These are phyloP conservation scores for Acanthacorydalis orientalis DNA, from an alignment of 2,888 invertebrate genomes.

Conservation along the genomic window DNA sequence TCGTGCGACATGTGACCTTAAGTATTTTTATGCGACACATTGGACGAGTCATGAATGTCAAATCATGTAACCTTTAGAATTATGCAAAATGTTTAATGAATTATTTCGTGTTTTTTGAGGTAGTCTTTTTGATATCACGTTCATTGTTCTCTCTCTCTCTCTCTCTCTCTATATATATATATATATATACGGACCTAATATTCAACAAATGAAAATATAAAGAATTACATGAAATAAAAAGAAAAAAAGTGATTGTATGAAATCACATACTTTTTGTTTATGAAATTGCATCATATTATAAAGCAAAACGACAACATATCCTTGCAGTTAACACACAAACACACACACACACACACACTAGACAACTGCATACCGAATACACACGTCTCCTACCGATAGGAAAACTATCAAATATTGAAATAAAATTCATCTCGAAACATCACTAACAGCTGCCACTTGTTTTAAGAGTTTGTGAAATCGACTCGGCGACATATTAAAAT, in stretches of 20 bases:
- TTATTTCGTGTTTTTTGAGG: too few relatives aligned
- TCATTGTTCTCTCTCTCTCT: too few relatives aligned
- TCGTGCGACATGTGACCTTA: background rate
- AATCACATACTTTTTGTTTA: too few relatives aligned
- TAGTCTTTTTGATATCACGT: too few relatives aligned
- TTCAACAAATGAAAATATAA: too few relatives aligned
- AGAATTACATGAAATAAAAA: too few relatives aligned
- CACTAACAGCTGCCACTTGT: conserved; percentile 31
- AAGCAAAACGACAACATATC: too few relatives aligned
- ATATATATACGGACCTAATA: too few relatives aligned
- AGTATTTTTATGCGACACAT: background rate
- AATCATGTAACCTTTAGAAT: background rate
- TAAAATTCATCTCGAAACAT: conserved; percentile 32
- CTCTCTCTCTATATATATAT: too few relatives aligned
- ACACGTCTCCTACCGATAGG: background rate
- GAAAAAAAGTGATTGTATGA: too few relatives aligned
- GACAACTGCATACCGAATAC: background rate
- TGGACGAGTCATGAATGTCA: background rate
- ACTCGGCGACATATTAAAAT: conserved; percentile 26
- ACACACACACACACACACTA: background rate
- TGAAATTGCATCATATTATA: too few relatives aligned
- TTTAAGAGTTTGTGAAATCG: conserved; percentile 31
- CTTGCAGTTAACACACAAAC: background rate
- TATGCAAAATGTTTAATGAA: too few relatives aligned
- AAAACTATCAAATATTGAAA: conserved; percentile 33